Conservation (phyloP, 1,140 invertebrate species). For the Ostrea edulis region DNA sequence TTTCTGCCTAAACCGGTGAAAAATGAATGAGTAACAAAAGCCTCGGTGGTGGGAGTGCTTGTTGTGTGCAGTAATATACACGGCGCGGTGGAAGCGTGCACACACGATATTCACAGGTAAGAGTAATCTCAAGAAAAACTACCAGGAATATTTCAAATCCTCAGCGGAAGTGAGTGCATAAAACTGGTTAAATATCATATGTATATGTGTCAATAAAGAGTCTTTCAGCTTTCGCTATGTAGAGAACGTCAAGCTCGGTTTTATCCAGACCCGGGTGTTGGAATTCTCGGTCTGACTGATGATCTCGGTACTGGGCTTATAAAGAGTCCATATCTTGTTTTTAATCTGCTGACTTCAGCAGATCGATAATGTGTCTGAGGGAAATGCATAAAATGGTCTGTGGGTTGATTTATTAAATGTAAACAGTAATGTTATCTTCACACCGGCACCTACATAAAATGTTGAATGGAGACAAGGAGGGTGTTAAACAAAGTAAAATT, state of each 20-base stretch:
- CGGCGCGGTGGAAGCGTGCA: neutral
- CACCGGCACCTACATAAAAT: no score
- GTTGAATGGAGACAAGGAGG: no score
- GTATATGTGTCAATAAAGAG: neutral
- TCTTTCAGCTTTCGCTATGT: constrained; percentile 2
- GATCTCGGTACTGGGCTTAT: no score
- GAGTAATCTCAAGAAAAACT: neutral
- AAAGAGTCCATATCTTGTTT: neutral
- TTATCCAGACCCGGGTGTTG: no score
- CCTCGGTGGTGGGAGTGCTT: neutral
- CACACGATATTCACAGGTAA: neutral
- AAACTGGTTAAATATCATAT: no score
- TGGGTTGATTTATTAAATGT: no score
- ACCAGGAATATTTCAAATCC: neutral
- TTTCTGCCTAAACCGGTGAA: constrained; percentile 13
- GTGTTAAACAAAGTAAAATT: no score
- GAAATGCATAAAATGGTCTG: no score
- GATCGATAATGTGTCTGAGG: neutral
- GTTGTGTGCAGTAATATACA: neutral
- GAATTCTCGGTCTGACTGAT: no score
- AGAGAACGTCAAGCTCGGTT: no score
- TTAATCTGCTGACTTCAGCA: neutral
- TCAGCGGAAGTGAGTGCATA: neutral
- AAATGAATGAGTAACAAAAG: constrained; percentile 26
- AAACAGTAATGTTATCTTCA: no score